Evolutionary conservation across 2,113 vertebrate species (phyloP).

Genomic region (Neomonachus schauinslandi): DNA sequence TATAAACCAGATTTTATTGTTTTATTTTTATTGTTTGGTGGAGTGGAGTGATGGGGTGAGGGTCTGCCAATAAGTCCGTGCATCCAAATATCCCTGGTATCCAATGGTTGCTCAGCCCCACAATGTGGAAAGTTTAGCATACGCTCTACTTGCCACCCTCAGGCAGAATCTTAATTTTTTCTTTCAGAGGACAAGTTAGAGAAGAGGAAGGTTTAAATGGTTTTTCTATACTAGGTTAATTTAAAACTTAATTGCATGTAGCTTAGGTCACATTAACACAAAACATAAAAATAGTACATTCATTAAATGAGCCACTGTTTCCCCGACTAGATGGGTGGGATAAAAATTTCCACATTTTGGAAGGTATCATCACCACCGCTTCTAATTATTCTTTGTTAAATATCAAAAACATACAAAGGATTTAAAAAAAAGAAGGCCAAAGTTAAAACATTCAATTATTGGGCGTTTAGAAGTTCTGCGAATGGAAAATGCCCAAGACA

Average conservation of each 20-base stretch:
- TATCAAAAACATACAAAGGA: background rate
- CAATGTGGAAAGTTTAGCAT: accelerated
- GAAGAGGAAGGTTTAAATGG: background rate
- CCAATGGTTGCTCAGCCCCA: background rate
- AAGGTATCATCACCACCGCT: background rate
- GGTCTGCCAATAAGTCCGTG: background rate
- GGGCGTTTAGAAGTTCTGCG: background rate
- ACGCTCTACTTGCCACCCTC: background rate
- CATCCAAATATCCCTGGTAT: background rate
- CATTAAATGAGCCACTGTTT: background rate
- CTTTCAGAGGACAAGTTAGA: background rate
- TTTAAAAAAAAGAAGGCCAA: background rate
- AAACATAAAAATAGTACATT: background rate
- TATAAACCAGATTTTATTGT: background rate
- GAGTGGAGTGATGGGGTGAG: background rate
- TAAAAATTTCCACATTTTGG: background rate
- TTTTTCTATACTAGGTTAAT: background rate
- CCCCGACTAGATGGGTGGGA: background rate
- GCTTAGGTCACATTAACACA: background rate
- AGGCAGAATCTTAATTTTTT: background rate
- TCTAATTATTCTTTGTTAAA: background rate
- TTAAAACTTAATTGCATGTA: background rate
- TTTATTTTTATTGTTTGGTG: background rate
- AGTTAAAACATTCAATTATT: background rate
- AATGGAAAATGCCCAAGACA: background rate